Evolutionary conservation across 2,888 invertebrate genomes (phyloP).

Genomic region (Noctua comes): DNA sequence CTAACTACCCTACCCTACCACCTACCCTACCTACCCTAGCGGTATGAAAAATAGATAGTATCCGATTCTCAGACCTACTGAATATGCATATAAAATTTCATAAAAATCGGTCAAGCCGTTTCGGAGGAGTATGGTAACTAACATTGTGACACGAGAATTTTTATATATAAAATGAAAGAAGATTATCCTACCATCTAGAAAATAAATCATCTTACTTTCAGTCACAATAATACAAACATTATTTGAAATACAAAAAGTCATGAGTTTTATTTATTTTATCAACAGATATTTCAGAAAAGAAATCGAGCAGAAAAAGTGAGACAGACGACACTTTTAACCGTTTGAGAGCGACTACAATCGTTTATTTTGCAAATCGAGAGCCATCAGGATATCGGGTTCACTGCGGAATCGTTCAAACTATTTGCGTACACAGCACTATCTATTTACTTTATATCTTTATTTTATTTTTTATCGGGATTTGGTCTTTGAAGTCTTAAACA

Average conservation of each 20-base stretch:
- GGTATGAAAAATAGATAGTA: too few species aligned
- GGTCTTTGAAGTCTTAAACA: conserved; percentile 4
- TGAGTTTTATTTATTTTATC: background rate
- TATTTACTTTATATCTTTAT: conserved; percentile 10
- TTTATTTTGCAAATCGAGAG: conserved; percentile 48
- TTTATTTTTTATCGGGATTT: conserved; percentile 15
- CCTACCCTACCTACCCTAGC: too few species aligned
- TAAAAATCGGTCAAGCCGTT: too few species aligned
- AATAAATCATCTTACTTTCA: background rate
- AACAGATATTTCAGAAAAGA: background rate
- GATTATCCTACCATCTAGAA: background rate
- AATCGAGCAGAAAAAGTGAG: conserved; percentile 2
- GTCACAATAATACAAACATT: background rate
- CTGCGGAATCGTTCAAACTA: conserved; percentile 37
- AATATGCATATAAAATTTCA: too few species aligned
- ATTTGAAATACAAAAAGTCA: background rate
- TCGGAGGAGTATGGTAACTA: too few species aligned
- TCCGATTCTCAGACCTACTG: too few species aligned
- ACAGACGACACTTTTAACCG: conserved; percentile 16
- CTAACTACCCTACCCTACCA: too few species aligned
- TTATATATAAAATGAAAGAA: too few species aligned
- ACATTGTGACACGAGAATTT: too few species aligned
- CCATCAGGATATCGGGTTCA: conserved; percentile 50
- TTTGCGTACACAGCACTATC: conserved; percentile 13
- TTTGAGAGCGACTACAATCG: conserved; percentile 16